Evolutionary conservation across 2,797 vertebrate genomes (phyloP).

Genomic region (Anas flavirostris): DNA sequence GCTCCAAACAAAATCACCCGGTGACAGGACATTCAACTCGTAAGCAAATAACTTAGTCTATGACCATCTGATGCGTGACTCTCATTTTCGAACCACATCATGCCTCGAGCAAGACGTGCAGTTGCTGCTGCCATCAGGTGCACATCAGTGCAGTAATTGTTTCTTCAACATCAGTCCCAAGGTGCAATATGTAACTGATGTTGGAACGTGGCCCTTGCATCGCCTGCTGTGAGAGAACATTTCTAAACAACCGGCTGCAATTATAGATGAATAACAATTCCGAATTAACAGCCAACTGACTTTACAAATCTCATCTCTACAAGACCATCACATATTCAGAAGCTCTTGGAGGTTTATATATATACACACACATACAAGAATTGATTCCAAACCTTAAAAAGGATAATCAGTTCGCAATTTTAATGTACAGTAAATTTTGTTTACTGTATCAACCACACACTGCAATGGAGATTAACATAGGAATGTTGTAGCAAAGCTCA

Average conservation of each 20-base stretch:
- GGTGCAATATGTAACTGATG: background rate
- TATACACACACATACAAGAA: background rate
- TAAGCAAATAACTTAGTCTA: background rate
- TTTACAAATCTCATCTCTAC: background rate
- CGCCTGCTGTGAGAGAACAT: background rate
- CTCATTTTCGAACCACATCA: background rate
- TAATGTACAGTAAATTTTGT: slow-evolving; percentile 14
- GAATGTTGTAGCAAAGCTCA: slow-evolving; percentile 19
- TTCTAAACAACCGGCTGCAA: background rate
- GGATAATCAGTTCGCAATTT: background rate
- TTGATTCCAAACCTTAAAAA: background rate
- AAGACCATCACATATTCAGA: background rate
- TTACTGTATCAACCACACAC: slow-evolving; percentile 41
- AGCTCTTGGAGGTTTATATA: background rate
- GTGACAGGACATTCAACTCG: background rate
- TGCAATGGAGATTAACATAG: slow-evolving; percentile 38
- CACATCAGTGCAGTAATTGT: background rate
- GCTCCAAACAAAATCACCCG: background rate
- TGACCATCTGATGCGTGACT: background rate
- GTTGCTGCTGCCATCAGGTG: background rate
- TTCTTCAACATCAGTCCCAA: background rate
- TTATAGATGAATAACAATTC: background rate
- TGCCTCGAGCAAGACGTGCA: background rate
- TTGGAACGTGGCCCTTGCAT: background rate
- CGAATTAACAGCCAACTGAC: background rate